Base-by-base conservation (phyloP, 1,140 invertebrate species). In the Euglossa dilemma region DNA sequence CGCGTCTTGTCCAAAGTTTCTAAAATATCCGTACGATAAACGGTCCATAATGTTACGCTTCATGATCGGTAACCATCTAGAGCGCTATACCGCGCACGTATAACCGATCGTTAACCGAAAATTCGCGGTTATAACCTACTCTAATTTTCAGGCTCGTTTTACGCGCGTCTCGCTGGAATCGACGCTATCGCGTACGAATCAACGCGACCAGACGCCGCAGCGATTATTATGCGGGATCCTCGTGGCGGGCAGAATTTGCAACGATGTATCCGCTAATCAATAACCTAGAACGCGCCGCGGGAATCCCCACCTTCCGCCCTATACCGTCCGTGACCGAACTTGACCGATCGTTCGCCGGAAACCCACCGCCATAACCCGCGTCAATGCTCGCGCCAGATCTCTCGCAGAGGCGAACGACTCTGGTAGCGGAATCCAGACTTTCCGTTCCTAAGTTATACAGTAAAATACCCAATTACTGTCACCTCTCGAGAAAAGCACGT, bases 341-440 rank as follows among this genome's bases (percentile, higher is more conserved):
- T 75, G 43, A 75, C 57, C 57, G 57, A 72, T 56, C 20, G 52
- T 56, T 72, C 18, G 52, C 70, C 52, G 70, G 52, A 72, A 73
- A 50, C 63, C 70, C 75, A 70, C 81, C 86, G 90, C 92, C 91
- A 90, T 89, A 84, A 81, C 85, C 84, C 36, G 20, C 36, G 36
- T 66, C n/a, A n/a, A 64, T 36, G 63, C 16, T 36, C 63, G 28
- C 28, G 16, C 25, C 25, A 64, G 28, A 61, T 61, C 57, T 64
- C 16, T 64, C 28, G 28, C 20, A 16, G 18, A 36, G 63, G 28
- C 28, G 16, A 18, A 36, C 25, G 18, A 64, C 59, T 61, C 59
- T n/a, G 59, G 28, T 36, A 36, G 25, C 63, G 28, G 16, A 64
- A 61, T 25, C 57, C n/a, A n/a, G n/a, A 14, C n/a, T 12, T 11